Base-by-base conservation (phyloP, 1,140 invertebrate species). In the Sinonovacula constricta region DNA sequence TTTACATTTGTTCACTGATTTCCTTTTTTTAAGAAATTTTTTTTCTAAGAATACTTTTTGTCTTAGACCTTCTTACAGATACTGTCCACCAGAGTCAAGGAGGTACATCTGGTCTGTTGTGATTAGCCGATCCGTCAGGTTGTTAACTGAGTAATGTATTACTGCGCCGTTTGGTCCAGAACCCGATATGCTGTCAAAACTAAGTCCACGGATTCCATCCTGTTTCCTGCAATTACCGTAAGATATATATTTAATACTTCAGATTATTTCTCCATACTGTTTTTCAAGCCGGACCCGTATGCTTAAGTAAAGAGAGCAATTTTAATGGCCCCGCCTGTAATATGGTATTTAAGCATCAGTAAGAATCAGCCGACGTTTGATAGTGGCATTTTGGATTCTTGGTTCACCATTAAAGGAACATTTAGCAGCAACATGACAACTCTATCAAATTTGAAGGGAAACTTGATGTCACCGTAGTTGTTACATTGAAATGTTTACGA, bases 111-210 rank as follows among this genome's bases (percentile, higher is more conserved):
- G 94, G 31, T 94, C 90, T 4, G 91, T 91, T 12, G 93, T 94
- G 22, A 99, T 95, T 22, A 90, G 88, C 45, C 93, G 91, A 88
- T 97, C 94, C 3, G 94, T 96, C 31, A 93, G 93, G 34, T 92
- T 87, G 0, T 93, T 90, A 0, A 86, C 82, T 14, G 60, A 56
- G 90, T 99, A 99, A 91, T 99, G 98, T 83, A 99, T 98, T n/a
- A 99, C 94, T 18, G 98, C 97, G 4, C 94, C 96, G 91, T 99
- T 97, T 33, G 95, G 93, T 0, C 97, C 98, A 4, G 94, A 94
- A 0, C 95, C 94, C 30, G 97, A 96, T 63, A 99, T 99, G 0
- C 97, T 98, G 4, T 93, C 90, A 90, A 99, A 99, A 86, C 97
- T 98, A 0, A 95, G 92, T 0, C 96, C 96, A 78, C 96, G 93